These are phyloP conservation scores for Archaeoteleia sp. DNA, from an alignment of 2,888 invertebrate genomes.

Conservation along the genomic window DNA sequence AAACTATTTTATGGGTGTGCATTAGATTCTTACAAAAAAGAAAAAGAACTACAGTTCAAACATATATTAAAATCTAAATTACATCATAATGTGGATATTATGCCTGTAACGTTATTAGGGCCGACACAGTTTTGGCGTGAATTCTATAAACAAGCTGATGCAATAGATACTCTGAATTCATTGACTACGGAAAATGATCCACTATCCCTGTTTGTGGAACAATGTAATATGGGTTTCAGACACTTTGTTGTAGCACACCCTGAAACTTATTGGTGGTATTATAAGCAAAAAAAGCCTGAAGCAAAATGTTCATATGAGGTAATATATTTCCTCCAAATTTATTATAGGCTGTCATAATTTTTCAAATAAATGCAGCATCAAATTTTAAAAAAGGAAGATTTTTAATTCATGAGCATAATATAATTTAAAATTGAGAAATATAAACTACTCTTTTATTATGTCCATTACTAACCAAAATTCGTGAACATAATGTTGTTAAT, in stretches of 20 bases:
- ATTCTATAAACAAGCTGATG: constrained; percentile 73
- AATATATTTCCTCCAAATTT: constrained; percentile 10
- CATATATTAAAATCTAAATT: neutral
- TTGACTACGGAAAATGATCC: constrained; percentile 58
- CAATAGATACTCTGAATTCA: constrained; percentile 62
- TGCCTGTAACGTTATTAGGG: constrained; percentile 63
- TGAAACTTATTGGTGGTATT: constrained; percentile 73
- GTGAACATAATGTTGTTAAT: too few species aligned
- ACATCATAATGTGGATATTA: constrained; percentile 30
- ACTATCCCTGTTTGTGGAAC: constrained; percentile 74
- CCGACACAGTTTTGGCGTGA: constrained; percentile 71
- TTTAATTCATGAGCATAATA: too few species aligned
- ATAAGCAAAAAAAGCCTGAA: constrained; percentile 58
- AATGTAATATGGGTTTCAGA: constrained; percentile 68
- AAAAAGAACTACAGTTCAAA: constrained; percentile 4
- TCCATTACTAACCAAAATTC: too few species aligned
- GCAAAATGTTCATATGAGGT: constrained; percentile 75
- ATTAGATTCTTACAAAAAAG: constrained; percentile 8
- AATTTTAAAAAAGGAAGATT: too few species aligned
- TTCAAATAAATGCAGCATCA: too few species aligned
- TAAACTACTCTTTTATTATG: too few species aligned
- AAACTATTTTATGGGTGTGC: constrained; percentile 16
- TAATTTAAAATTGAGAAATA: too few species aligned
- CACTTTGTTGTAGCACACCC: constrained; percentile 75
- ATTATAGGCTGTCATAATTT: constrained; percentile 9